Base-by-base conservation (phyloP, 1,140 invertebrate genomes). In the Papilio helenus region DNA sequence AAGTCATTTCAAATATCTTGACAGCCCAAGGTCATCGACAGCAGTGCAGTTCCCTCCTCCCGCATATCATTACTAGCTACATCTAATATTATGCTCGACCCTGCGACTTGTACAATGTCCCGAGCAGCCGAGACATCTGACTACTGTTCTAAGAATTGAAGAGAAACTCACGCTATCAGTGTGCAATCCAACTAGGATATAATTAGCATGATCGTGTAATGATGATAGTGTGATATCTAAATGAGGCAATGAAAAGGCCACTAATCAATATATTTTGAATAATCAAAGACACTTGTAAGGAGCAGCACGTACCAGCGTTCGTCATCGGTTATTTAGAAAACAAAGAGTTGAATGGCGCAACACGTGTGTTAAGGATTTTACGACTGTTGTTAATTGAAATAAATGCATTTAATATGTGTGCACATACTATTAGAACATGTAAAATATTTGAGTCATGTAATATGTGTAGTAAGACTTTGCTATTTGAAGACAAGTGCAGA, bases 211-310 rank as follows among this genome's bases (percentile, higher is more conserved):
- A 16, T 76, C 74, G 74, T 58, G 74, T 20, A 29, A 44, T 77
- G 58, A 77, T 77, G 34, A 58, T 39, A 34, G 58, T 51, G 51
- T 58, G 51, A 74, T 26, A 73, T 42, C 39, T 73, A 46, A 73
- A 73, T 73, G 72, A 49, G 39, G 76, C 39, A 61, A 61, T 46
- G 39, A 61, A 77, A 77, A 61, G 76, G 34, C 51, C 76, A 65
- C 55, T 77, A 77, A 77, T 77, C 76, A 77, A 77, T 77, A 65
- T 42, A 77, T 77, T 77, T 77, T 34, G 76, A 77, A 77, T 77
- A 77, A 77, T 77, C 34, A 61, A 39, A 42, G 3, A 14, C 16
- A 65, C n/a, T 77, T 77, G 55, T 61, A 20, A 77, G 16, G 55
- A 61, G 2, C 42, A 9, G 51, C 76, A 77, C 76, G 76, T 77